Evolutionary conservation across 1,140 invertebrate species (phyloP), one percentile per base, ranked within the genome.

Genomic region (Aphis gossypii): DNA sequence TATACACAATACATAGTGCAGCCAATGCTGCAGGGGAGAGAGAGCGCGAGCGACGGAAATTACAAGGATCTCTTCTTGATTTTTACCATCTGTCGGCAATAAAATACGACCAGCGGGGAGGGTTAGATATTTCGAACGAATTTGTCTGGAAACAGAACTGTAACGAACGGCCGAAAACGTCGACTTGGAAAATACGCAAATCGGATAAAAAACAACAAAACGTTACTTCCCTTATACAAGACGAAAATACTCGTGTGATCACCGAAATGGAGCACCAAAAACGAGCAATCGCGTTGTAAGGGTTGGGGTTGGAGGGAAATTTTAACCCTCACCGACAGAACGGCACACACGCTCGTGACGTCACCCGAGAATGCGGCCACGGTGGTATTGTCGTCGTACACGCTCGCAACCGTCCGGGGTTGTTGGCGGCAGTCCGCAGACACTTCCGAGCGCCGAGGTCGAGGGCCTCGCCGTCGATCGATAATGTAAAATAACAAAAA

Each of bases 401-500:
- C 38, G 41, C 38, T 21, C 20, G 20, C 68, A 38, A 14, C n/a
- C 68, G 48, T 93, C 48, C 35, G 11, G 68, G 46, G 76, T 38
- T 54, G 88, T 44, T 54, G 41, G 68, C 60, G 41, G 90, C 6
- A 46, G 44, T 20, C 38, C 35, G 5, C 21, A 11, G 20, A 56
- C 35, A 92, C 90, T 92, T 92, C 83, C 51, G 92, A 54, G 93
- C 86, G 60, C 23, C 38, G 83, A 93, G 91, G 83, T 82, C 68
- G 91, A 93, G 91, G 48, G 91, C 91, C 44, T 14, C 23, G 48
- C 21, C 3, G 87, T 4, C 51, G 93, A 93, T 89, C 84, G 93
- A 93, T 93, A 88, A 89, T 30, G 35, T 86, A 86, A 93, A n/a
- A 82, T 68, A 46, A 44, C 60, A 44, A 30, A 68, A 68, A 68